phyloP scores from a whole-genome alignment of 1,140 invertebrate species.

The Lasioglossum albipes region DNA sequence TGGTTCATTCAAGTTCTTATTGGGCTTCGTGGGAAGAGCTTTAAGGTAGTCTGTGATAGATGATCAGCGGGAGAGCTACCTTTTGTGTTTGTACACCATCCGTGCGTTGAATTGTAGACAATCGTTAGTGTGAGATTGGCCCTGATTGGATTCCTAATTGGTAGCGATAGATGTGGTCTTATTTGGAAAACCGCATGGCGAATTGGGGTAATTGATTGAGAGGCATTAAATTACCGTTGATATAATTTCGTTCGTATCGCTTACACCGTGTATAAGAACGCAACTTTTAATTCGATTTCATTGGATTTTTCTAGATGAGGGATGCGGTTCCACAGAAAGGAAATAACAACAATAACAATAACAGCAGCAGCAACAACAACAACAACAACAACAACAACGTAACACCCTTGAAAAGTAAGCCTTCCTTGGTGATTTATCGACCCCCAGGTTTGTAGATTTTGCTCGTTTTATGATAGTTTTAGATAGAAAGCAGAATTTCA shows the following conservation, averaged over 20 bases:
- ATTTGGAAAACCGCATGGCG: too few species aligned
- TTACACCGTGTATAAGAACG: too few species aligned
- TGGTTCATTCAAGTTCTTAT: background rate
- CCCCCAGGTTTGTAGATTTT: constrained; percentile 86
- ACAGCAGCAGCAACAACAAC: constrained; percentile 44
- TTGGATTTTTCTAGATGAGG: constrained; percentile 73
- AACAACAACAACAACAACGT: constrained; percentile 62
- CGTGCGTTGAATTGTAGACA: background rate
- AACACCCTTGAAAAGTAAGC: constrained; percentile 81
- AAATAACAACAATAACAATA: constrained; percentile 58
- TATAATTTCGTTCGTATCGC: too few species aligned
- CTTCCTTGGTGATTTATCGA: constrained; percentile 92
- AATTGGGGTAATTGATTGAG: too few species aligned
- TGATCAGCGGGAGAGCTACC: background rate
- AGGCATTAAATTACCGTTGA: too few species aligned
- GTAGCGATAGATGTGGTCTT: too few species aligned
- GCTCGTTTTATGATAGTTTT: background rate
- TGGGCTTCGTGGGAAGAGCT: background rate
- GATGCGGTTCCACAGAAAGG: constrained; percentile 76
- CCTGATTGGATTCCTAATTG: too few species aligned
- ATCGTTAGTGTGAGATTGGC: too few species aligned
- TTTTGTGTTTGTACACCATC: background rate
- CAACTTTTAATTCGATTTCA: too few species aligned
- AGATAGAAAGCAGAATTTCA: background rate
- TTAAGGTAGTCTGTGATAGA: background rate